Base-by-base conservation (phyloP, 2,797 vertebrate genomes). In the Myripristis murdjan region DNA sequence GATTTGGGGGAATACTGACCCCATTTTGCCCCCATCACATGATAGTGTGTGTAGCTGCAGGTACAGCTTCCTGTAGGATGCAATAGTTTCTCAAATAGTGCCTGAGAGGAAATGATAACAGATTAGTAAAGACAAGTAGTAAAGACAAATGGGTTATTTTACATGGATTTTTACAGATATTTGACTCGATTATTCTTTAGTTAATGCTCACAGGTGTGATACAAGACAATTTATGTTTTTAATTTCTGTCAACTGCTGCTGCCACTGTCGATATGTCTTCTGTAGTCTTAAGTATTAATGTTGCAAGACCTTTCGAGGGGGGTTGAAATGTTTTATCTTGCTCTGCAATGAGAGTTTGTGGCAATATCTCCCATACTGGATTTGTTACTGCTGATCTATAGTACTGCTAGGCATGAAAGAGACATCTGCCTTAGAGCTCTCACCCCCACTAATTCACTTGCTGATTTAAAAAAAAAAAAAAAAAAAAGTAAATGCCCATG, bases 21-120 rank as follows among this genome's bases (percentile, higher is more conserved):
- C 61, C 33, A 35, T 6, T 59, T 24, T 78, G 28, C 5, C 10
- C 7, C 46, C 53, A 48, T 76, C 64, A 71, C 37, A 64, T 69
- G 56, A 71, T 47, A 15, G 23, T 56, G 43, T 6, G 64, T 18
- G 54, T 67, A 77, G 76, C 82, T 82, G 58, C 75, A 70, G 64
- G 43, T 73, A 58, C 39, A 66, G 57, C 75, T 77, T 84, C 77
- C 81, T 51, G 46, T 58, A 18, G 53, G 57, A 76, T 79, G 44
- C 47, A 54, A 57, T 48, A 70, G 64, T 67, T 57, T 66, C 68
- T 65, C 4, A 37, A 46, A 55, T n/a, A 56, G 12, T 28, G 52
- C 54, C 72, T 37, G 46, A 41, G 31, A 43, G 71, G 57, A 85
- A 85, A 69, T 64, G 0, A 56, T 77, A 49, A 57, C n/a, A 47